A percentile compares a stretch with the other conserved stretches of the same genome.
These are phyloP conservation scores for Tetranychus cinnabarinus DNA, from an alignment of 1,140 invertebrate species.

Conservation along the genomic window DNA sequence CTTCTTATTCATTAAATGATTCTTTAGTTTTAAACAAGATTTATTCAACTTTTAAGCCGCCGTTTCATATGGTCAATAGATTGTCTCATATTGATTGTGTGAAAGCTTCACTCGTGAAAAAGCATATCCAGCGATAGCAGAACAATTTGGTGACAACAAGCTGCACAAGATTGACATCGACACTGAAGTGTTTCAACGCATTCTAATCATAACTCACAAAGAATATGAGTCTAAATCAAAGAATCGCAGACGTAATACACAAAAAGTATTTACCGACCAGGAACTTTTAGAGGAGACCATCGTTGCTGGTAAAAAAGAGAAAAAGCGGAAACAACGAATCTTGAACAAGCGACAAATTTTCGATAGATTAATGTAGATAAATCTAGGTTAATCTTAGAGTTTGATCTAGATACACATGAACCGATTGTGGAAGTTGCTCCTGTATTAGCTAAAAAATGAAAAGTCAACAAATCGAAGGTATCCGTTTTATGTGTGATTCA, in stretches of 20 bases:
- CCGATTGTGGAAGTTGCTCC: slow-evolving; percentile 42
- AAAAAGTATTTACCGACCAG: not conserved
- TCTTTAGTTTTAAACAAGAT: no score
- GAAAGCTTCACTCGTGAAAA: no score
- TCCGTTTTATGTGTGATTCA: slow-evolving; percentile 58
- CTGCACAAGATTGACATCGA: no score
- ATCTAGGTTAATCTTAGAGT: not conserved
- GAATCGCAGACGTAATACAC: not conserved
- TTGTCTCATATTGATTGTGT: no score
- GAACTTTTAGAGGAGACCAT: not conserved
- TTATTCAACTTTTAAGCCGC: no score
- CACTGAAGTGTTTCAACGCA: no score
- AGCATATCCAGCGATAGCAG: no score
- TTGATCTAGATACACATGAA: not conserved
- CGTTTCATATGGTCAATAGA: no score
- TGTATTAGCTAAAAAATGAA: slow-evolving; percentile 58
- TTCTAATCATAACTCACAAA: no score
- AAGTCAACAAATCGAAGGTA: slow-evolving; percentile 30
- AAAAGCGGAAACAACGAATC: not conserved
- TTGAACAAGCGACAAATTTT: not conserved
- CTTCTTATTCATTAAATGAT: no score
- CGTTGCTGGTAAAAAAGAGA: not conserved
- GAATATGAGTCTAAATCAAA: not conserved
- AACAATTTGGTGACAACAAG: no score
- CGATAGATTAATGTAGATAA: not conserved